These are phyloP conservation scores for Paralinhomoeus sp. DNA, from an alignment of 2,888 invertebrate species.

Conservation along the genomic window DNA sequence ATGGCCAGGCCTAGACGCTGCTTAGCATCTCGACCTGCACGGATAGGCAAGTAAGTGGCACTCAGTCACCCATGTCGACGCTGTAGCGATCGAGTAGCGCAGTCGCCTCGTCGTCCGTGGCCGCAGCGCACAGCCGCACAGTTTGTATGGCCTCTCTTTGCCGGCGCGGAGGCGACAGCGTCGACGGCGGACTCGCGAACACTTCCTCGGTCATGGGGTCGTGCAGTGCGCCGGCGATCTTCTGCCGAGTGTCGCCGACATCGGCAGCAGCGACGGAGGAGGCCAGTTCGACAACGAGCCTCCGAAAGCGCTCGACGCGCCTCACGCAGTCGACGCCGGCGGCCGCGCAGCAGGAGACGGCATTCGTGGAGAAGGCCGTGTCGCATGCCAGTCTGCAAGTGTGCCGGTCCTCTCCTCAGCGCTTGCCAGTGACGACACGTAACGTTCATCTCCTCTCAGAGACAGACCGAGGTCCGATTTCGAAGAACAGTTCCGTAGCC, in stretches of 20 bases:
- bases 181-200: conserved; percentile 28
- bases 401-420: no score
- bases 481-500: no score
- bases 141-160: conserved; percentile 39
- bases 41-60: not conserved
- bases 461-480: no score
- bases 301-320: conserved; percentile 55
- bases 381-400: conserved; percentile 59
- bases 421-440: no score
- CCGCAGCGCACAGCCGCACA: conserved; percentile 44
- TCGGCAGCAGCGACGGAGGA: conserved; percentile 9
- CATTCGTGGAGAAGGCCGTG: conserved; percentile 83
- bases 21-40: not conserved
- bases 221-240: not conserved
- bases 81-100: conserved; percentile 58
- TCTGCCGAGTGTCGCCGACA: not conserved
- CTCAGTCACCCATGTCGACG: conserved; percentile 40
- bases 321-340: conserved; percentile 49
- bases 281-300: conserved; percentile 34
- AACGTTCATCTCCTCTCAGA: no score
- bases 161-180: conserved; percentile 26
- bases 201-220: conserved; percentile 45
- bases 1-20: conserved; percentile 52
- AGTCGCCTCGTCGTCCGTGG: conserved; percentile 47
- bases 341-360: conserved; percentile 71